Conservation (phyloP, 2,888 invertebrate species). For the Andrena bicolor region DNA sequence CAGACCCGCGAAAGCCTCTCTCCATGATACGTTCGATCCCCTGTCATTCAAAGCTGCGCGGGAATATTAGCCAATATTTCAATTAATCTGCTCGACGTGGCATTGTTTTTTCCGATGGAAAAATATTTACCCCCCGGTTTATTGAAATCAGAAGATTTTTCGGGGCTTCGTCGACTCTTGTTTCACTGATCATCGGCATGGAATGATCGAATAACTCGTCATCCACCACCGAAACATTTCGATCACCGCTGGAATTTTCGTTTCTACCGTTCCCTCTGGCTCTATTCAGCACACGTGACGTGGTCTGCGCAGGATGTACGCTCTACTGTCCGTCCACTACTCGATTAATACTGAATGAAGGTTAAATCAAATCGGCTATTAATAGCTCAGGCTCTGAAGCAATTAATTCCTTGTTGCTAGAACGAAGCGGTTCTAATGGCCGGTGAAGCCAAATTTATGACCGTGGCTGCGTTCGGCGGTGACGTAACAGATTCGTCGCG, state of each 20-base stretch:
- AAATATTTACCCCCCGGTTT: not conserved
- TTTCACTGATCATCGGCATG: not conserved
- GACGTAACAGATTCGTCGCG: slow-evolving; percentile 19
- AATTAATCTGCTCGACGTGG: not conserved
- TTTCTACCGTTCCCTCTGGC: not conserved
- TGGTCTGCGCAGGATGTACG: not conserved
- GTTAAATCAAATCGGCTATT: slow-evolving; percentile 20
- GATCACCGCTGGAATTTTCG: not conserved
- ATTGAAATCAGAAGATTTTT: not conserved
- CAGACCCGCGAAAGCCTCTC: slow-evolving; percentile 14
- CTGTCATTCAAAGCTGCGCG: slow-evolving; percentile 1
- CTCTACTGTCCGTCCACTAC: not conserved
- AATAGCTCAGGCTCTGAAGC: slow-evolving; percentile 18
- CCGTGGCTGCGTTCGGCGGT: not conserved
- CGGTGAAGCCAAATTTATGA: slow-evolving; percentile 23
- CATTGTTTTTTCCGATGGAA: not conserved
- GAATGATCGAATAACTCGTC: not conserved
- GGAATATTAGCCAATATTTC: slow-evolving; percentile 3
- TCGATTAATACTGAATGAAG: slow-evolving; percentile 32
- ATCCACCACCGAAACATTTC: not conserved
- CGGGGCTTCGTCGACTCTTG: not conserved
- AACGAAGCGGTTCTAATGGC: slow-evolving; percentile 27
- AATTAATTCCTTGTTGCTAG: slow-evolving; percentile 33
- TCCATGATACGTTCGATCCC: not conserved
- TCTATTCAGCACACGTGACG: not conserved